Evolutionary conservation across 1,140 invertebrate species (phyloP), one percentile per base, ranked within the genome.

Genomic region (Hypothenemus hampei): DNA sequence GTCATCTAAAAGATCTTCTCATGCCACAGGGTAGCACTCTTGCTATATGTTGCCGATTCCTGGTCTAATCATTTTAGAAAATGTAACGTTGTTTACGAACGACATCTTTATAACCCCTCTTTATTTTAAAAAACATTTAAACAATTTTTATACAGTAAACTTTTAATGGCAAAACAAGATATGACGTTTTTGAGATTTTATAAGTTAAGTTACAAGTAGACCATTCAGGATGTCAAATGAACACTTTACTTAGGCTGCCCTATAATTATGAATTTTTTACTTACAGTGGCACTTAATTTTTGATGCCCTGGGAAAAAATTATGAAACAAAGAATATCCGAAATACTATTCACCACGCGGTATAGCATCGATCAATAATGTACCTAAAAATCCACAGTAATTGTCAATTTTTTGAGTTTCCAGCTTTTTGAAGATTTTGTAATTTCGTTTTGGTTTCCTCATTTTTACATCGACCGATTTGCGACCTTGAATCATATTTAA

Each of bases 391-490:
- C 29, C 73, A n/a, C n/a, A n/a, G n/a, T 73, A 16, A 75, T 58
- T 1, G 78, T 67, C 11, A 83, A 65, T 65, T 75, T 77, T 41
- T 75, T 77, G 1, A 86, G 87, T 65, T 87, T 83, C 80, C 73
- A 90, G 87, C 87, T 45, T 74, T 76, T 63, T 84, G 84, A 15
- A 90, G 68, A 58, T 83, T 84, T 56, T 86, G 81, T 48, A 87
- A 84, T 57, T 82, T 86, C 61, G 81, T 82, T 53, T 84, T 79
- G 0, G 84, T 82, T 44, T 83, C 77, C 1, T 77, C 73, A 45
- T 77, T 84, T 50, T 79, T 80, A 63, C 84, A 86, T 13, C 78
- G 77, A 4, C 86, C 86, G 36, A 89, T 90, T 65, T 90, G 87
- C 1, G 84, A 85, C 50, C 85, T 86, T 45, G 49, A 65, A 51